Base-by-base conservation (phyloP, 2,113 vertebrate species). In the Tachycineta bicolor region DNA sequence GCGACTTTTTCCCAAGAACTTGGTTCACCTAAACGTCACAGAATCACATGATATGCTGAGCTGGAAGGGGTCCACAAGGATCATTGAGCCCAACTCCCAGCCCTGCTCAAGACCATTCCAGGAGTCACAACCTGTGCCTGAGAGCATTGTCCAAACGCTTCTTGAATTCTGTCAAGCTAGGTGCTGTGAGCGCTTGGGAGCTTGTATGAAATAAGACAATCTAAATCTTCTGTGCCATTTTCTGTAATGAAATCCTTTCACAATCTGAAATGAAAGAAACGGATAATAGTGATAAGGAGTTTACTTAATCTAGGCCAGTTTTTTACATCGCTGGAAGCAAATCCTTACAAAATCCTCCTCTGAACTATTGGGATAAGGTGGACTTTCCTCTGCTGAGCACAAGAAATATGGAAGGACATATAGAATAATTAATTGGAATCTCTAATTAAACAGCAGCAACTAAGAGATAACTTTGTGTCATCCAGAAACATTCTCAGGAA, bases 401-500 rank as follows among this genome's bases (percentile, higher is more conserved):
- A 93, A 77, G 52, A 96, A 95, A 95, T 88, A 77, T 46, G 46
- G 81, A 78, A 34, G 15, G 47, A 76, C 58, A 82, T 71, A 70
- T 63, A 76, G 23, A 94, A 89, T 58, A 94, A 92, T 88, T 88
- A 96, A 84, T 16, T 86, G 37, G 34, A 95, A 88, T 92, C 34
- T 73, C 75, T 91, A 92, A 96, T 87, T 96, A 93, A 97, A 92
- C 47, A 69, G 37, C 23, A 88, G 75, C 84, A 37, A 58, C 53
- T 89, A 89, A 84, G 53, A 89, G 64, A 88, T 33, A 92, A 83
- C n/a, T 91, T 90, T 39, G 20, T 93, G 80, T 94, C 89, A 95
- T 69, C 70, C 52, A 41, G 74, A 90, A 97, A 79, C 37, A 70
- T 88, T 96, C 87, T 85, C 43, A 93, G 85, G 55, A 94, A 95